Conservation (phyloP, 2,797 vertebrate species). For the Helicolenus hilgendorfi region DNA sequence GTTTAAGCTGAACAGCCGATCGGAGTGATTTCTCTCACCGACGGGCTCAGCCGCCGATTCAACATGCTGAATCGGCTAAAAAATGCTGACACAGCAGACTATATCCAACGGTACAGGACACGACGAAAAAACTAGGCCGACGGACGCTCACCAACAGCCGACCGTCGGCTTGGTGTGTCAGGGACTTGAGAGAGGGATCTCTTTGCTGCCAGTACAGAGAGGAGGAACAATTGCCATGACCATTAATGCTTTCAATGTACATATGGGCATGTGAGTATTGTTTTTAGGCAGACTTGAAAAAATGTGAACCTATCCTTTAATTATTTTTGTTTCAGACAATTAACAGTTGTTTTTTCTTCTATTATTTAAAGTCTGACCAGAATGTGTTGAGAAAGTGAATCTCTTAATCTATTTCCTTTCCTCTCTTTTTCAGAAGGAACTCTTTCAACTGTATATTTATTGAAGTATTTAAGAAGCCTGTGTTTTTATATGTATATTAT, state of each 20-base stretch:
- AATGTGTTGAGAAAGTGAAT: conserved; percentile 3
- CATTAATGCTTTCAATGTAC: not conserved
- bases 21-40: no score
- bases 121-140: no score
- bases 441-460: not conserved
- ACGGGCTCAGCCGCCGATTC: no score
- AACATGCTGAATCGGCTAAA: no score
- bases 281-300: conserved; percentile 1
- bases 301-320: not conserved
- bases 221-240: no score
- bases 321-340: not conserved
- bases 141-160: no score
- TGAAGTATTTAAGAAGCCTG: not conserved
- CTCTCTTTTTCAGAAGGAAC: conserved; percentile 38
- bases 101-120: no score
- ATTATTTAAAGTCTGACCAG: conserved; percentile 9
- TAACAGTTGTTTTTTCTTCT: not conserved
- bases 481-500: not conserved
- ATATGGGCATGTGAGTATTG: not conserved
- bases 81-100: no score
- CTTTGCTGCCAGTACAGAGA: no score
- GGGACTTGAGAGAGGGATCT: no score
- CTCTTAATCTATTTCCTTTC: not conserved
- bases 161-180: no score
- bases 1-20: no score